Percentiles rank a stretch among this genome's conserved stretches.
These are phyloP conservation scores for Tinamus major DNA, from an alignment of 2,797 vertebrate species.

Conservation along the genomic window DNA sequence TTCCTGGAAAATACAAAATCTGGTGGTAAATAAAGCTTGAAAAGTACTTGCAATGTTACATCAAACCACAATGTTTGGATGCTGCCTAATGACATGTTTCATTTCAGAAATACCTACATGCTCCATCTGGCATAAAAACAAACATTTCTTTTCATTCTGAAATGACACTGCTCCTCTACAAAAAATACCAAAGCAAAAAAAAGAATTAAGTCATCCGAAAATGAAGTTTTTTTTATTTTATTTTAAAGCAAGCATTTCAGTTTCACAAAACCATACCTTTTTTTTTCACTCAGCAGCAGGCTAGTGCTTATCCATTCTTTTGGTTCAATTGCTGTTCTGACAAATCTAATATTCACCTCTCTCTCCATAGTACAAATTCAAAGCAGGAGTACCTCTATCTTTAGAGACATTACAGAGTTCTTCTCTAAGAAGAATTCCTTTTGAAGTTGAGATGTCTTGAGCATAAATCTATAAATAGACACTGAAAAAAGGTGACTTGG, in stretches of 20 bases:
- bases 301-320: neutral
- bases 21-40: neutral
- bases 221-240: neutral
- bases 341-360: conserved; percentile 25
- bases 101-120: conserved; percentile 21
- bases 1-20: neutral
- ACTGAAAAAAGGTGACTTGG: conserved; percentile 34
- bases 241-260: neutral
- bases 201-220: conserved; percentile 9
- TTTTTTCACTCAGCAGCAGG: neutral
- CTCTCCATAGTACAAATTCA: neutral
- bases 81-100: conserved; percentile 2
- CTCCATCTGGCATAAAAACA: conserved; percentile 33
- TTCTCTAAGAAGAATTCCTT: conserved; percentile 35
- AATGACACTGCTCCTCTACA: conserved; percentile 1
- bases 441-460: conserved; percentile 1
- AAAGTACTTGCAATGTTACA: neutral
- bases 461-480: conserved; percentile 18
- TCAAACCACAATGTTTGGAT: neutral
- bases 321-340: conserved; percentile 12
- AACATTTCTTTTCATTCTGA: neutral
- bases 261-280: neutral
- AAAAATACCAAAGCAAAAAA: conserved; percentile 8
- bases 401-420: neutral
- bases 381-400: conserved; percentile 10